These are phyloP conservation scores for Natator depressus DNA, from an alignment of 2,113 vertebrate genomes.

Conservation along the genomic window DNA sequence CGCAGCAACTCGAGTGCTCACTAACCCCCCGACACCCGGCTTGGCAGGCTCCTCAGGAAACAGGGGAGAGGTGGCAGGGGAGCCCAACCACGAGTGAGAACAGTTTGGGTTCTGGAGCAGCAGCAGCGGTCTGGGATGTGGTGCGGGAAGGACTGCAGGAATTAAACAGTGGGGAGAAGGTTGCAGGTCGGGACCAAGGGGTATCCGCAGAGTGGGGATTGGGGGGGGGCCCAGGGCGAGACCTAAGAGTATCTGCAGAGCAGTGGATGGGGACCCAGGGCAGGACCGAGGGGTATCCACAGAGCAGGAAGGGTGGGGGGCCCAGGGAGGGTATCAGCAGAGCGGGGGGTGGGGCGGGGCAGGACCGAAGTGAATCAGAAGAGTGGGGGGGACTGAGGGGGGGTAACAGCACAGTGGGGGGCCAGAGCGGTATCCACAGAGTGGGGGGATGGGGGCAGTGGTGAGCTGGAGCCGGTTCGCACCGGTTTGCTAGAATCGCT, in stretches of 20 bases:
- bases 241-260: too few species aligned
- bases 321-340: too few species aligned
- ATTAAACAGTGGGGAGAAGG: not conserved
- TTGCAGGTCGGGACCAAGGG: not conserved
- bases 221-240: too few species aligned
- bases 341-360: too few species aligned
- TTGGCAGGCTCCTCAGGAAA: not conserved
- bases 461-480: too few species aligned
- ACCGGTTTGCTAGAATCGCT: too few species aligned
- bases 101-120: not conserved
- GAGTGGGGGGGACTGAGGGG: not conserved
- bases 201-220: not conserved
- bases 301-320: not conserved
- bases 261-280: too few species aligned
- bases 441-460: too few species aligned
- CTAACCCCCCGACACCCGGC: accelerated
- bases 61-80: not conserved
- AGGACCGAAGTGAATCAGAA: too few species aligned
- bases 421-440: too few species aligned
- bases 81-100: not conserved
- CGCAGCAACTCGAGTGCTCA: not conserved
- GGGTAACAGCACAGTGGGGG: too few species aligned
- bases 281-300: too few species aligned
- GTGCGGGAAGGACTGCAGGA: accelerated
- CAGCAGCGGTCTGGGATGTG: not conserved